Evolutionary conservation across 2,113 vertebrate genomes (phyloP).

Genomic region (Chloroceryle aenea): DNA sequence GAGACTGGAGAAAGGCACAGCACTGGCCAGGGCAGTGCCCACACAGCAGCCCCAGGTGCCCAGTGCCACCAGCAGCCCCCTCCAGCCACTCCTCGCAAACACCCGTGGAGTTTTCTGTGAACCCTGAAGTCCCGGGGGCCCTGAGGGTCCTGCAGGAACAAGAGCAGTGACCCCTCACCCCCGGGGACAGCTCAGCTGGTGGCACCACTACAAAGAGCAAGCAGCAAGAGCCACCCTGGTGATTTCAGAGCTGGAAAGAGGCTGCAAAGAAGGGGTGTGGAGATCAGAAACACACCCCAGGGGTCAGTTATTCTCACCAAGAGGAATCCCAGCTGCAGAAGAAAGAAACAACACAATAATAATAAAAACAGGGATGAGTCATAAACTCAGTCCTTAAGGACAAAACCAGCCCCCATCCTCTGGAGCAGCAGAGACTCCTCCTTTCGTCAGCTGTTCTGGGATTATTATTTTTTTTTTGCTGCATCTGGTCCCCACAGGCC

Average conservation of each 20-base stretch:
- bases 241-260: slow-evolving; percentile 21
- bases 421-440: background rate
- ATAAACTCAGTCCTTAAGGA: background rate
- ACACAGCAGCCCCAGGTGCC: fast-evolving
- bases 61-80: background rate
- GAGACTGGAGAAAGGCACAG: background rate
- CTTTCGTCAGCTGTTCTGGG: background rate
- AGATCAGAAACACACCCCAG: background rate
- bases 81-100: background rate
- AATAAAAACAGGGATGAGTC: background rate
- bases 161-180: background rate
- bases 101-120: background rate
- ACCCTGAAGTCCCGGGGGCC: background rate
- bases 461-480: background rate
- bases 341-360: background rate
- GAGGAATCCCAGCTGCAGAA: background rate
- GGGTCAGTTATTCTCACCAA: background rate
- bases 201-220: background rate
- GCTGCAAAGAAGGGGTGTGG: background rate
- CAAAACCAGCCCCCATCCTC: background rate
- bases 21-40: background rate
- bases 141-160: background rate
- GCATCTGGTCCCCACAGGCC: background rate
- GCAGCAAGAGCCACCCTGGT: background rate
- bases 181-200: background rate